Base-by-base conservation (phyloP, 2,888 invertebrate genomes). In the Ganaspis brasiliensis region DNA sequence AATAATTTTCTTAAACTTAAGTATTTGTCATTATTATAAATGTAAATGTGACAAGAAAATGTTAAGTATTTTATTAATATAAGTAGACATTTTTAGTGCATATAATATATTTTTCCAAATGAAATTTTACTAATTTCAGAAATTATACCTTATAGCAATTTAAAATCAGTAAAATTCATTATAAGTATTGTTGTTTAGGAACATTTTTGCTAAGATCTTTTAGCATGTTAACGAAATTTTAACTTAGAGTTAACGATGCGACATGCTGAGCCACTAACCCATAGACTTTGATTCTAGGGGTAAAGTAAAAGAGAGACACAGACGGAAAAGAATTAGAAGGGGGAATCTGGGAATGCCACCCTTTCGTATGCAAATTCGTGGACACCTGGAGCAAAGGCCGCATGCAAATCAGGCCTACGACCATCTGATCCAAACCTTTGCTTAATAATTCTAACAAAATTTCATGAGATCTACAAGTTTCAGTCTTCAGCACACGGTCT, bases 281-380 rank as follows among this genome's bases (percentile, higher is more conserved):
- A 89, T 89, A 90, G 89, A 89, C 77, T 74, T 78, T 55, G 71
- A 76, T 75, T 73, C 77, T 76, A 59, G 74, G 79, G 75, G 73
- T 74, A 74, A 79, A 76, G 75, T 78, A 72, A 81, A 81, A 74
- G 79, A 77, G 70, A 73, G 74, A 56, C 59, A 52, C 45, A 63
- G 75, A 72, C 70, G 75, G 52, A 73, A 67, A 63, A 76, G 81
- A 76, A 73, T 75, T 74, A 71, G 81, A 78, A 59, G 79, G 81
- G 79, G 83, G 85, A 85, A 86, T 86, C 85, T 82, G 83, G 82
- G 86, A 87, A 87, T 87, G 85, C 84, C 88, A 88, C 90, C 90
- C 89, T 90, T 90, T 91, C 88, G 89, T 89, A 91, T 91, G 91
- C 88, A 91, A 91, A 91, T 91, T 85, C 84, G 75, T 82, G 89